Conservation (phyloP, 2,888 invertebrate genomes). For the Branchellion lobata region DNA sequence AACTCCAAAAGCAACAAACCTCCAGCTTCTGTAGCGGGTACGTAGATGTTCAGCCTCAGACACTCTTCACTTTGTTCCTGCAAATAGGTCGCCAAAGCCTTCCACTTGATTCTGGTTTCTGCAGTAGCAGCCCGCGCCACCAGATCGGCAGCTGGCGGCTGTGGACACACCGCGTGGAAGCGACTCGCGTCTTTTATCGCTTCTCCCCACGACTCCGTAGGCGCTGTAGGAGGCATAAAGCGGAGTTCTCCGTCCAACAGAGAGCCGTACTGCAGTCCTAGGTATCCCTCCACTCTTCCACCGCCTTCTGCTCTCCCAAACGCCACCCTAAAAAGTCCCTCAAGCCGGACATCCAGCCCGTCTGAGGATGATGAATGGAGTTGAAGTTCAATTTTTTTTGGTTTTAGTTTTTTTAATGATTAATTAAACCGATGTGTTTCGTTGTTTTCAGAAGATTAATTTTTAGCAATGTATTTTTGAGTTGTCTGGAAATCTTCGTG, state of each 20-base stretch:
- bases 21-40: slow-evolving; percentile 70
- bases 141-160: slow-evolving; percentile 78
- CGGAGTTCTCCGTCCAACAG: slow-evolving; percentile 83
- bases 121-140: slow-evolving; percentile 73
- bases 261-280: slow-evolving; percentile 88
- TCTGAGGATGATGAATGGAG: not conserved
- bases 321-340: not conserved
- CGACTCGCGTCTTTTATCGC: slow-evolving; percentile 51
- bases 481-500: too few relatives aligned
- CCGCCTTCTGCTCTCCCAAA: slow-evolving; percentile 49
- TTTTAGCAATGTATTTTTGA: too few relatives aligned
- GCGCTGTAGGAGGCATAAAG: slow-evolving; percentile 93
- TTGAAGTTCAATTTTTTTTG: too few relatives aligned
- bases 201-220: slow-evolving; percentile 72
- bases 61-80: slow-evolving; percentile 95
- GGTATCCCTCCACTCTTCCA: slow-evolving; percentile 78
- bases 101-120: slow-evolving; percentile 83
- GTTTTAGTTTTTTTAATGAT: too few relatives aligned
- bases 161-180: slow-evolving; percentile 85
- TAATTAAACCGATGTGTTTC: too few relatives aligned
- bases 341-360: not conserved
- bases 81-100: slow-evolving; percentile 70
- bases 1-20: too few relatives aligned
- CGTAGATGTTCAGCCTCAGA: slow-evolving; percentile 90
- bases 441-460: too few relatives aligned